Percentiles rank a stretch among this genome's conserved stretches.
These are phyloP conservation scores for Dendrocincla fuliginosa DNA, from an alignment of 2,797 vertebrate species.

Conservation along the genomic window DNA sequence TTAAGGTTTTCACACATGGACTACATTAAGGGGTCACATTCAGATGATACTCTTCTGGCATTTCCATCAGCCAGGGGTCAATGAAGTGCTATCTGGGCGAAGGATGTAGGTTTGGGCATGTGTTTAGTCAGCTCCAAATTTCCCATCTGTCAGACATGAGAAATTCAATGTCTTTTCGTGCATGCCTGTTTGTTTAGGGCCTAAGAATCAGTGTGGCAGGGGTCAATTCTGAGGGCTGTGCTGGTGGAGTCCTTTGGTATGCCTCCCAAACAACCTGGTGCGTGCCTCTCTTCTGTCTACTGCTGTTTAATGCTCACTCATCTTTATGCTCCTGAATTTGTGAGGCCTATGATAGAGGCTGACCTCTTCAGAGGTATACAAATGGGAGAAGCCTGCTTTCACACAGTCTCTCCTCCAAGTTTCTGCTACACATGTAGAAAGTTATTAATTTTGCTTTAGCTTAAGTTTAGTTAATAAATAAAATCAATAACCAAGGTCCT, in stretches of 20 bases:
- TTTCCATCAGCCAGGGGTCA: constrained; percentile 63
- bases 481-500: constrained; percentile 53
- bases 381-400: background rate
- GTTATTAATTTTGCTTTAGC: constrained; percentile 55
- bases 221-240: constrained; percentile 25
- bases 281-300: background rate
- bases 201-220: constrained; percentile 26
- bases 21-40: constrained; percentile 64
- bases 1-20: constrained; percentile 64
- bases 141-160: constrained; percentile 61
- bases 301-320: constrained; percentile 28
- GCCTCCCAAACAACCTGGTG: constrained; percentile 2
- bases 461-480: constrained; percentile 53
- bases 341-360: background rate
- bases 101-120: constrained; percentile 29
- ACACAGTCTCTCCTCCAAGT: background rate
- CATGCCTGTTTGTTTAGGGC: constrained; percentile 39
- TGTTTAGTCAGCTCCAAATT: constrained; percentile 52
- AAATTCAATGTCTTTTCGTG: constrained; percentile 40
- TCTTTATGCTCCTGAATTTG: constrained; percentile 5
- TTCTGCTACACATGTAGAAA: background rate
- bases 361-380: background rate
- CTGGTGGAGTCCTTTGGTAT: constrained; percentile 2
- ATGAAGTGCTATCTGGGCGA: constrained; percentile 54
- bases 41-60: constrained; percentile 61